Base-by-base conservation (phyloP, 2,888 invertebrate genomes). In the Galeruca laticollis region DNA sequence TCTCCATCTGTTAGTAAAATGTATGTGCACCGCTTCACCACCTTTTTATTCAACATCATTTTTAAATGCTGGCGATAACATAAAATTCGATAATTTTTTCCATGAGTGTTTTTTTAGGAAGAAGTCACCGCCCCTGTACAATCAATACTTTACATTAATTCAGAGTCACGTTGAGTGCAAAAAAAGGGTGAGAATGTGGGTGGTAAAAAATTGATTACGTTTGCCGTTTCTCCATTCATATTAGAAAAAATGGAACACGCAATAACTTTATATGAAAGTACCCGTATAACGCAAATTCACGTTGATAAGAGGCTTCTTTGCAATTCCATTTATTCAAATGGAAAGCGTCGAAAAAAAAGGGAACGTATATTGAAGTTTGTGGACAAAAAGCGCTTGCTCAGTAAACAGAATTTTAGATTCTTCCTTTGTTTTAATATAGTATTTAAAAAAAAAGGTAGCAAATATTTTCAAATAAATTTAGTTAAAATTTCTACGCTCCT, bases 81-180 rank as follows among this genome's bases (percentile, higher is more conserved):
- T 26, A 26, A 26, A 26, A 26, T 6, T 3, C 26, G 4, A 26
- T 26, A 26, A 26, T 26, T 26, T 26, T 26, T 5, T 5, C 26
- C 26, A 26, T 26, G 26, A 26, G n/a, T n/a, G n/a, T 13, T 47
- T 43, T n/a, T 43, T 18, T 47, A 9, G 9, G 15, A 47, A 47
- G 15, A 52, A 2, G 13, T 21, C 26, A 18, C 35, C 35, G 18
- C 4, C 9, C 11, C 56, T 35, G 31, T 18, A 57, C 3, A 57
- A 57, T 57, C 56, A 57, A 57, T 57, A 56, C 15, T 33, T 33
- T 26, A 33, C n/a, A 57, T 57, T 57, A 57, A 57, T 35, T 35
- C 56, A 57, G 56, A 57, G 56, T 18, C 56, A 35, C 56, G 56
- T 8, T 57, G 5, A 33, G 10, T 15, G 15, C 18, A 15, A 57